Conservation (phyloP, 2,888 invertebrate genomes). For the Caenorhabditis japonica region DNA sequence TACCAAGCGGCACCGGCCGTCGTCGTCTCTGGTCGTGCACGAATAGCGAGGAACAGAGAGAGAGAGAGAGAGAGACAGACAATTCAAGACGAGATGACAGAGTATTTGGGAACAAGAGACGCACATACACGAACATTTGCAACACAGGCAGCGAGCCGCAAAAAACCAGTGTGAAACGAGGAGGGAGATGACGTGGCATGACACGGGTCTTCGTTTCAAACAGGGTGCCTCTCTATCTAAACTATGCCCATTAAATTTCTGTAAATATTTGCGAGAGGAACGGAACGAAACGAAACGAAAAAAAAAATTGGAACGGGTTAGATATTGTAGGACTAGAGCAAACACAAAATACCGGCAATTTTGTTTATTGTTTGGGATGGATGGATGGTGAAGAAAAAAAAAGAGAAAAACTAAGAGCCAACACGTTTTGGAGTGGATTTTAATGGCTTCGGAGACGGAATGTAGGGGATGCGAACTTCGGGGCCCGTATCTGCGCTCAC, state of each 20-base stretch:
- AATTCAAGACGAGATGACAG: no score
- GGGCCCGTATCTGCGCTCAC: conserved; percentile 25
- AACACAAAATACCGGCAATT: no score
- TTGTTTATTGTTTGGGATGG: conserved; percentile 4
- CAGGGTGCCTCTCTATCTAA: not conserved
- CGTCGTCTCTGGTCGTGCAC: conserved; percentile 17
- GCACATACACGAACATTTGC: conserved; percentile 28
- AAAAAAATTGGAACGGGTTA: conserved; percentile 16
- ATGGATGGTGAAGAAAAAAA: conserved; percentile 12
- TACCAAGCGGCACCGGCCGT: conserved; percentile 50
- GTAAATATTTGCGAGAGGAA: conserved; percentile 39
- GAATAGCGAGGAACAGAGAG: conserved; percentile 19
- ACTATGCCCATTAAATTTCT: not conserved
- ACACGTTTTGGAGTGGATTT: conserved; percentile 63
- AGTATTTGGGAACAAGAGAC: conserved; percentile 20
- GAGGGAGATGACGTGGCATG: conserved; percentile 2
- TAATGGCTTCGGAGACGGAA: conserved; percentile 63
- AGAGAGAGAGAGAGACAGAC: not conserved
- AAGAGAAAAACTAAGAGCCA: conserved; percentile 47
- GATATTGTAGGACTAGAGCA: no score
- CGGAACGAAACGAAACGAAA: no score
- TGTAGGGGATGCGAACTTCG: conserved; percentile 61
- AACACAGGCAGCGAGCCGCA: conserved; percentile 25
- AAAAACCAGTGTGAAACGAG: conserved; percentile 7
- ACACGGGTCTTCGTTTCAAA: not conserved